Evolutionary conservation across 2,888 invertebrate genomes (phyloP), one percentile per base, ranked within the genome.

Genomic region (Pandemis heparana): DNA sequence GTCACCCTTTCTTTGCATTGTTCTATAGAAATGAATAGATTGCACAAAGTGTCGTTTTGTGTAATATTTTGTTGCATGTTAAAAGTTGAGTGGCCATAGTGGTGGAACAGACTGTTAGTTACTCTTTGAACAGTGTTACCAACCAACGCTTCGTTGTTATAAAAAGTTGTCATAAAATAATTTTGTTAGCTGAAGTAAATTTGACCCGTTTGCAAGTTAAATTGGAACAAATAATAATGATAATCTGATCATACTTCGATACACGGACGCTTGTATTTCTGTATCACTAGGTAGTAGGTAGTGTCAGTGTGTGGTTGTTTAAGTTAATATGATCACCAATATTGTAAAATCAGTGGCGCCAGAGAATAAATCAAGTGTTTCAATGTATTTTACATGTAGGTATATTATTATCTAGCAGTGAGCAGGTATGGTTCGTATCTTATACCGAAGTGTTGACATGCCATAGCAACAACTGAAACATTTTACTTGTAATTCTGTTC

Each of bases 1-100:
- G 90, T 91, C 87, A 89, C 89, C 89, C 90, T 88, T 89, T 87
- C 88, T 87, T 89, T 89, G 89, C 88, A 84, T 87, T 87, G 82
- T 87, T 87, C 81, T 83, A 81, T 81, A 76, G 79, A 76, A 70
- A 77, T 79, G 83, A 84, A 89, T 85, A 82, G 85, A 89, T 92
- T 90, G 90, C 87, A 85, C 88, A 90, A 90, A 86, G 85, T 85
- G 84, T 79, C 84, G 84, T 87, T 89, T 87, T 81, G 77, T 75
- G 83, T 84, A 85, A 85, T 83, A 83, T 32, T 32, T 81, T 87
- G 82, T 86, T 85, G 83, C 76, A 78, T 79, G 82, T 83, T 82
- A 79, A 71, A 73, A 79, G 82, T 76, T 76, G 78, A 77, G 76
- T 79, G 77, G 75, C 69, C 72, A 77, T 67, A 70, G 43, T 64